phyloP scores from a whole-genome alignment of 1,140 invertebrate genomes.

The Anoplophora glabripennis region DNA sequence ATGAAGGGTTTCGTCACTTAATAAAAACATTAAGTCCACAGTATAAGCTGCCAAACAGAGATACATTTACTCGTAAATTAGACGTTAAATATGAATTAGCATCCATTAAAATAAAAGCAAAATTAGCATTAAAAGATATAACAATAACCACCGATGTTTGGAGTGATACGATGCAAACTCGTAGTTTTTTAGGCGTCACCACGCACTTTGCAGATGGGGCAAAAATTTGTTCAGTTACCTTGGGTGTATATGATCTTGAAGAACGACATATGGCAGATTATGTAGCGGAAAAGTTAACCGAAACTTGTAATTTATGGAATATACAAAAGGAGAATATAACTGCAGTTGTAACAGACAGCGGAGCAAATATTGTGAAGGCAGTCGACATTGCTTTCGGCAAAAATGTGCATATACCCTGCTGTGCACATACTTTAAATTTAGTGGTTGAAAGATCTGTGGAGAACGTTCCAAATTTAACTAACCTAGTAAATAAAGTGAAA shows the following conservation, averaged over 20 bases:
- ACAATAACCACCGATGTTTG: conserved; percentile 4
- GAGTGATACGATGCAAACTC: conserved; percentile 2
- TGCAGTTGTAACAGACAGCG: conserved; percentile 45
- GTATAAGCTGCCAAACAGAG: conserved; percentile 38
- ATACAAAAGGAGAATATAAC: conserved; percentile 36
- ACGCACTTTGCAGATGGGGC: conserved; percentile 4
- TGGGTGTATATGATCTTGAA: neutral
- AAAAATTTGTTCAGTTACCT: neutral
- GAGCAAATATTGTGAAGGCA: conserved; percentile 45
- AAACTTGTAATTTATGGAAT: neutral
- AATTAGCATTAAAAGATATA: neutral
- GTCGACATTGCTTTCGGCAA: conserved; percentile 41
- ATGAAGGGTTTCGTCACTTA: conserved; percentile 38
- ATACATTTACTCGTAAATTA: conserved; percentile 31
- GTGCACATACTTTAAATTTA: conserved; percentile 43
- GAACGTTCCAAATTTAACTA: conserved; percentile 8
- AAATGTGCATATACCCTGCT: conserved; percentile 44
- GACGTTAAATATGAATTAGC: conserved; percentile 27
- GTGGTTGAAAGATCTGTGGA: conserved; percentile 18
- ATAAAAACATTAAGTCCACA: conserved; percentile 35
- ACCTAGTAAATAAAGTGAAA: conserved; percentile 43
- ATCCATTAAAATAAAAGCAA: conserved; percentile 23
- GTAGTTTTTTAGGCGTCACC: conserved; percentile 4
- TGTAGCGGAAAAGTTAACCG: neutral
- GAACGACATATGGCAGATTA: conserved; percentile 5